These are phyloP conservation scores for Colostygia pectinataria DNA, from an alignment of 2,888 invertebrate species.

Conservation along the genomic window DNA sequence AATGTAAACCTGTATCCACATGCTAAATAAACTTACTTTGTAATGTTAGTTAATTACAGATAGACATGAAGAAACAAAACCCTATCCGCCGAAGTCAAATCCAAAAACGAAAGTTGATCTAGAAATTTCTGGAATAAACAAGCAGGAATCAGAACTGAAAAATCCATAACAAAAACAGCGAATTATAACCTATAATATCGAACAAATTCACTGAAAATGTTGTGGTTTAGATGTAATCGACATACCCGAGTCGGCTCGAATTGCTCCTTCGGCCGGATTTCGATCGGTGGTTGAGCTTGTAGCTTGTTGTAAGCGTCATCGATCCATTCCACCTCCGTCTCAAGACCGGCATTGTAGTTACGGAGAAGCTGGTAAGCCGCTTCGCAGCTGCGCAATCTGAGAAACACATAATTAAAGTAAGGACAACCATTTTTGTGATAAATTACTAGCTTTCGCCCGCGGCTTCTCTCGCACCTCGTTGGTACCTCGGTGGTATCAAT, in stretches of 20 bases:
- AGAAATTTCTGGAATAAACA: background rate
- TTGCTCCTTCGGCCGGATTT: slow-evolving; percentile 87
- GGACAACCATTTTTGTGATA: too few relatives aligned
- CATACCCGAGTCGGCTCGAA: slow-evolving; percentile 91
- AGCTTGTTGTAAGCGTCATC: slow-evolving; percentile 92
- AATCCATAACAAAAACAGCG: too few relatives aligned
- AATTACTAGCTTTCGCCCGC: too few relatives aligned
- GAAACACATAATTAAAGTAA: slow-evolving; percentile 29
- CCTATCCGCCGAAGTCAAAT: background rate
- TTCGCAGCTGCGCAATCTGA: slow-evolving; percentile 93
- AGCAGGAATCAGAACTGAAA: slow-evolving; percentile 9
- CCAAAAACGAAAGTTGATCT: background rate
- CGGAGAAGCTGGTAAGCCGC: slow-evolving; percentile 95
- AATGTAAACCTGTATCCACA: too few relatives aligned
- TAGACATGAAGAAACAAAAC: background rate
- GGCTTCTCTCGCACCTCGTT: too few relatives aligned
- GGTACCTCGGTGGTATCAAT: too few relatives aligned
- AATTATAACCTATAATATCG: too few relatives aligned
- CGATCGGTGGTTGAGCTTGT: slow-evolving; percentile 88
- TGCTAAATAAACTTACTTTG: slow-evolving; percentile 5
- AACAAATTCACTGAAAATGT: too few relatives aligned
- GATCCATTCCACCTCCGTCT: slow-evolving; percentile 94
- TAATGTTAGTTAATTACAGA: slow-evolving; percentile 6
- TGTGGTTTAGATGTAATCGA: background rate
- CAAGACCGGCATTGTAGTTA: slow-evolving; percentile 93